phyloP scores from a whole-genome alignment of 2,888 invertebrate species.

The Drosophila meridiana region DNA sequence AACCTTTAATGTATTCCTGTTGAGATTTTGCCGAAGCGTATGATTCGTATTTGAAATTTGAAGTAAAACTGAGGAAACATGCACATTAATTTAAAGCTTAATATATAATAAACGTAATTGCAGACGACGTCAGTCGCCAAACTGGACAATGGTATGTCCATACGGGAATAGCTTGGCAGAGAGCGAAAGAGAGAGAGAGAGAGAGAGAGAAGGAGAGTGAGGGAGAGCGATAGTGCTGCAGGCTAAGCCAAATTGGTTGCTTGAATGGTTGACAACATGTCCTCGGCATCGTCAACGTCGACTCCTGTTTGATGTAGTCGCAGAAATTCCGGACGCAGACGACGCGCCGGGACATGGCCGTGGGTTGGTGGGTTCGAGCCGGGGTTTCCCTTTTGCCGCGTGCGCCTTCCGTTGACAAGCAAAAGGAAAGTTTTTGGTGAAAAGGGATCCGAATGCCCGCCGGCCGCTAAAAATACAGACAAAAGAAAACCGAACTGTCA shows the following conservation, averaged over 20 bases:
- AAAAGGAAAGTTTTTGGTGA: conserved; percentile 53
- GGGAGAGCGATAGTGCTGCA: conserved; percentile 10
- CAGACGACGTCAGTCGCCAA: conserved; percentile 15
- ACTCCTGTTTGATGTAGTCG: conserved; percentile 58
- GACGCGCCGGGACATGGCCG: conserved; percentile 11
- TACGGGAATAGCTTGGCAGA: neutral
- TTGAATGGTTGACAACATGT: conserved; percentile 66
- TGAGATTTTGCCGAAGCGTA: conserved; percentile 23
- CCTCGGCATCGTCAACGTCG: conserved; percentile 34
- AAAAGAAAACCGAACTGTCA: conserved; percentile 41
- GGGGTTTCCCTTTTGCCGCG: conserved; percentile 43
- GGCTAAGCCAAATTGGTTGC: conserved; percentile 56
- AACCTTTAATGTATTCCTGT: conserved; percentile 10
- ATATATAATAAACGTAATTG: conserved; percentile 51
- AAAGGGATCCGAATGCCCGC: conserved; percentile 60
- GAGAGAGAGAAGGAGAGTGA: neutral
- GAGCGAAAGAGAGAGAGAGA: neutral
- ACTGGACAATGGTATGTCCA: conserved; percentile 39
- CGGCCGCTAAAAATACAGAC: conserved; percentile 57
- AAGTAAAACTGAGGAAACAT: conserved; percentile 21
- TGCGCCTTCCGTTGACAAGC: conserved; percentile 64
- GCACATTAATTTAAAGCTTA: conserved; percentile 57
- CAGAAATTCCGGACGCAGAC: conserved; percentile 42
- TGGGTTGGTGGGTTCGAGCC: conserved; percentile 39
- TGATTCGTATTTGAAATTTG: conserved; percentile 19